phyloP scores from a whole-genome alignment of 1,140 invertebrate species.

The Tribolium castaneum region DNA sequence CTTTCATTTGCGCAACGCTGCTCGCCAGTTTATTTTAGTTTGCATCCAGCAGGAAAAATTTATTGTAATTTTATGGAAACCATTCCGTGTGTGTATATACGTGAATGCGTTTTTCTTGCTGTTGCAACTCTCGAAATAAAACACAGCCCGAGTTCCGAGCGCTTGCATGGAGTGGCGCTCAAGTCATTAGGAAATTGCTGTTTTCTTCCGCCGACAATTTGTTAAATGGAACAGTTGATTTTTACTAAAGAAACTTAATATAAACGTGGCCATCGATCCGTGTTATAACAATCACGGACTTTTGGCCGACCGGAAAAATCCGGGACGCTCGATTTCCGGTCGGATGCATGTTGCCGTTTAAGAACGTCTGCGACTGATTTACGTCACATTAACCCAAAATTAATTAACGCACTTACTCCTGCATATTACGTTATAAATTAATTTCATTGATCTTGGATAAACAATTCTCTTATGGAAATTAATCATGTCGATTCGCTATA shows the following conservation, averaged over 20 bases:
- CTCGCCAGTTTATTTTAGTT: background rate
- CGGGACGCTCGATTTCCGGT: slow-evolving; percentile 1
- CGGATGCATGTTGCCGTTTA: background rate
- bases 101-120: slow-evolving; percentile 11
- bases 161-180: background rate
- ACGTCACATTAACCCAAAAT: slow-evolving; percentile 25
- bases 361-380: background rate
- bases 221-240: background rate
- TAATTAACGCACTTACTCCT: slow-evolving; percentile 40
- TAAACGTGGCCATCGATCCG: background rate
- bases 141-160: background rate
- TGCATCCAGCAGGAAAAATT: background rate
- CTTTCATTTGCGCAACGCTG: background rate
- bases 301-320: slow-evolving; percentile 23
- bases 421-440: slow-evolving; percentile 35
- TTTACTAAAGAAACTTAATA: background rate
- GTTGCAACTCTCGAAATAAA: background rate
- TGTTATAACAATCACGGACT: background rate
- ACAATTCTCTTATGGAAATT: slow-evolving; percentile 41
- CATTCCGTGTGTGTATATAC: background rate
- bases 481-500: slow-evolving; percentile 36
- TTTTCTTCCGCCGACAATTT: background rate
- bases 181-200: background rate
- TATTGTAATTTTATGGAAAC: slow-evolving; percentile 21
- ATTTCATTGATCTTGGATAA: slow-evolving; percentile 37